Conservation (phyloP, 2,113 vertebrate species). For the Channa argus region DNA sequence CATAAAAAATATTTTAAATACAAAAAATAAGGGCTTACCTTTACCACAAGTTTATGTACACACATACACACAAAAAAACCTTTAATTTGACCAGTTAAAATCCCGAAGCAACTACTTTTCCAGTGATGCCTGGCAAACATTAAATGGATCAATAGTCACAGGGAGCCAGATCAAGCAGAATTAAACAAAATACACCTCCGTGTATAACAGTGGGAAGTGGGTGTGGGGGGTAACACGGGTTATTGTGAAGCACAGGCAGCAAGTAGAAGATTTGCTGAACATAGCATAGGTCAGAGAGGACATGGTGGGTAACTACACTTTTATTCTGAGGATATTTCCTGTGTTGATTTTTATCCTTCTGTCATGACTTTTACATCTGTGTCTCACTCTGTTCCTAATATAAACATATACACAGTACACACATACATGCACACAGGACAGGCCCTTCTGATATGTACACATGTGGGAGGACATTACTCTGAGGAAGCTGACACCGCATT, state of each 20-base stretch:
- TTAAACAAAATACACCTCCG: slow-evolving; percentile 45
- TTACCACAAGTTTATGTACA: too few species aligned
- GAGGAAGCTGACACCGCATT: slow-evolving; percentile 6
- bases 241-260: slow-evolving; percentile 29
- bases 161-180: slow-evolving; percentile 59
- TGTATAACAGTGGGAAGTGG: slow-evolving; percentile 1
- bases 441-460: too few species aligned
- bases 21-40: too few species aligned
- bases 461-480: slow-evolving; percentile 7
- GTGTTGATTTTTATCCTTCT: slow-evolving; percentile 35
- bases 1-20: too few species aligned
- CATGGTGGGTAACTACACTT: slow-evolving; percentile 20
- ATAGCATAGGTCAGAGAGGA: slow-evolving; percentile 63
- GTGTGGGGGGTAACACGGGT: slow-evolving; percentile 38
- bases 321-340: slow-evolving; percentile 23
- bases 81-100: not conserved
- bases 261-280: slow-evolving; percentile 53
- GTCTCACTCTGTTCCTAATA: slow-evolving; percentile 4
- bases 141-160: slow-evolving; percentile 23
- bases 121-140: too few species aligned
- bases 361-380: slow-evolving; percentile 13
- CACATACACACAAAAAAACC: too few species aligned
- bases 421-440: not conserved
- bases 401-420: not conserved
- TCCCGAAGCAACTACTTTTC: too few species aligned